These are phyloP conservation scores for Poecilia latipinna DNA, from an alignment of 2,113 vertebrate genomes.

Conservation along the genomic window DNA sequence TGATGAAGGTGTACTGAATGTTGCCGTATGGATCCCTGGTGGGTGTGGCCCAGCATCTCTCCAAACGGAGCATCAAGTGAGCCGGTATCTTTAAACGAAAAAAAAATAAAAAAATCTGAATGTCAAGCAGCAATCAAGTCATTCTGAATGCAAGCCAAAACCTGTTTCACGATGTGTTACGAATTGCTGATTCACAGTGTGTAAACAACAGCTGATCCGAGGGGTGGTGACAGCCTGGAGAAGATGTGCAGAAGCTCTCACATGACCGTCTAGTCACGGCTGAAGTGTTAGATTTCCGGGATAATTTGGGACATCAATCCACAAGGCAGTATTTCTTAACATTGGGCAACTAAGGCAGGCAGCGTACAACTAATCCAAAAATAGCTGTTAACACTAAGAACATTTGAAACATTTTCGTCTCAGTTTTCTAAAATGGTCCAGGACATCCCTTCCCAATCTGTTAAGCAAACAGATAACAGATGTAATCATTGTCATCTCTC, in stretches of 20 bases:
- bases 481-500: too few species aligned
- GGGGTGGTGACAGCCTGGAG: slow-evolving; percentile 18
- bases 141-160: slow-evolving; percentile 2
- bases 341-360: slow-evolving; percentile 1
- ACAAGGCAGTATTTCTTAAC: slow-evolving; percentile 53
- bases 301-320: neutral
- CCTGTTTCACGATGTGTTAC: neutral
- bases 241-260: slow-evolving; percentile 9
- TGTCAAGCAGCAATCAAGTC: neutral
- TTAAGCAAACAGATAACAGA: too few species aligned
- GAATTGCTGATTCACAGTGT: slow-evolving; percentile 27
- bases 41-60: slow-evolving; percentile 82
- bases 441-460: neutral
- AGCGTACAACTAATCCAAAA: slow-evolving; percentile 25
- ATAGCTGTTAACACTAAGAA: slow-evolving; percentile 39
- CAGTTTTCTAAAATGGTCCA: neutral
- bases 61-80: slow-evolving; percentile 75
- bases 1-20: slow-evolving; percentile 82
- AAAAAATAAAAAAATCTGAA: slow-evolving; percentile 2
- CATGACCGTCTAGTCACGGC: slow-evolving; percentile 31
- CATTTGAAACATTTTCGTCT: neutral
- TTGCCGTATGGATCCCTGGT: slow-evolving; percentile 80
- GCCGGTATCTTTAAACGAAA: slow-evolving; percentile 66
- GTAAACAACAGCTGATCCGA: slow-evolving; percentile 64
- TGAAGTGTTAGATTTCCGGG: slow-evolving; percentile 41